Conservation (phyloP, 2,888 invertebrate genomes). For the Apotomis turbidana region DNA sequence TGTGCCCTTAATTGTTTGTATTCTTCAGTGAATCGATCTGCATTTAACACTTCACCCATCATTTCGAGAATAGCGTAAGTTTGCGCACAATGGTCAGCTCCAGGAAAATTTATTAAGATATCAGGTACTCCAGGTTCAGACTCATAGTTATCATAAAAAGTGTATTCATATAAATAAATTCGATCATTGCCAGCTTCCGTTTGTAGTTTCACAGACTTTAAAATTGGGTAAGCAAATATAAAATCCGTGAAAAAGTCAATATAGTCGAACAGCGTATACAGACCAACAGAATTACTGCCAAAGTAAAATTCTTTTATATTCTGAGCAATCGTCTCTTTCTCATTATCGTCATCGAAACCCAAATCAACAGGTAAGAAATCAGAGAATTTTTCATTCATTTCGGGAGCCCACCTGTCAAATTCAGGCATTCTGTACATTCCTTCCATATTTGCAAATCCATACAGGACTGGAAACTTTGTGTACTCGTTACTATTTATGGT, state of each 20-base stretch:
- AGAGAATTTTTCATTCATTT: conserved; percentile 18
- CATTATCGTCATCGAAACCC: conserved; percentile 1
- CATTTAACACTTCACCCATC: background rate
- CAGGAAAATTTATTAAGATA: conserved; percentile 7
- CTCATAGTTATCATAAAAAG: conserved; percentile 7
- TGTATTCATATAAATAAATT: conserved; percentile 14
- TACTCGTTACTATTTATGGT: conserved; percentile 57
- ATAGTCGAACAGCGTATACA: conserved; percentile 5
- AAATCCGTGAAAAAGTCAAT: conserved; percentile 13
- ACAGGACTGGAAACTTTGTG: conserved; percentile 1
- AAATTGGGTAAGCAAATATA: conserved; percentile 6
- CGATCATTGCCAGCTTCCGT: conserved; percentile 1
- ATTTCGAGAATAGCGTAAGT: conserved; percentile 6
- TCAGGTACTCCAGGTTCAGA: conserved; percentile 5
- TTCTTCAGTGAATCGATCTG: conserved; percentile 2
- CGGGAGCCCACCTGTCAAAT: background rate
- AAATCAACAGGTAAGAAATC: conserved; percentile 13
- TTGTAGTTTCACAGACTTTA: conserved; percentile 7
- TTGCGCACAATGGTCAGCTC: conserved; percentile 9
- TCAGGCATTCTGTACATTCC: background rate
- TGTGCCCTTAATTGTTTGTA: conserved; percentile 9
- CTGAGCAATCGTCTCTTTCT: background rate
- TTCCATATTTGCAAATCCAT: conserved; percentile 26
- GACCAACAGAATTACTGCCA: background rate
- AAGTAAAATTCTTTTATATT: conserved; percentile 15